Evolutionary conservation across 1,140 invertebrate species (phyloP), one percentile per base, ranked within the genome.

Genomic region (Trissolcus basalis): DNA sequence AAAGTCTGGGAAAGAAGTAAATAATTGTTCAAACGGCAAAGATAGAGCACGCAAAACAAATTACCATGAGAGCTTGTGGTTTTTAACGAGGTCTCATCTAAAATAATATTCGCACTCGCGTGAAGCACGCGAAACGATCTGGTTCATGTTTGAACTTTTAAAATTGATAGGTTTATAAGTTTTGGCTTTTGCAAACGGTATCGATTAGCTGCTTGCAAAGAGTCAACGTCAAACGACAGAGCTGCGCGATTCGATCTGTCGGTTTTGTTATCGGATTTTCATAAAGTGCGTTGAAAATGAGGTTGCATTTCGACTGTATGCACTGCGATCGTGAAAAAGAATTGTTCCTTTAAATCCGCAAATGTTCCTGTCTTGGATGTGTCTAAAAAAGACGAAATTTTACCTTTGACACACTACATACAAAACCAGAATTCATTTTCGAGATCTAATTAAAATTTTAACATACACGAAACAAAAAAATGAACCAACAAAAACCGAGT

Each of bases 231-330:
- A 74, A 68, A 56, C 55, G 63, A 65, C 69, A 47, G 56, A 32
- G 44, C 54, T 33, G 32, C 13, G 54, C 60, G 15, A 65, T 69
- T 69, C 65, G 53, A 55, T 70, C 33, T 35, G n/a, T 41, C 43
- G 50, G 61, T 70, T n/a, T n/a, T 65, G 73, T 70, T 70, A 76
- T 76, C 60, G 73, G 73, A 54, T 70, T 76, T 70, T 76, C 73
- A 76, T 76, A 70, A 76, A 76, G 59, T 65, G 64, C 44, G 65
- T 54, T 75, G 64, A 65, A 75, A 69, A 65, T 54, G 65, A 64
- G n/a, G 60, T 47, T 15, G 39, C 12, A 41, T 47, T 27, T 3
- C 2, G 19, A 36, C 56, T 43, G 16, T 68, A 51, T 3, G n/a
- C 45, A 48, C 19, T n/a, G 43, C 10, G 41, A 13, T 55, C 64